phyloP scores from a whole-genome alignment of 2,797 vertebrate genomes.

The Eurystomus glaucurus region DNA sequence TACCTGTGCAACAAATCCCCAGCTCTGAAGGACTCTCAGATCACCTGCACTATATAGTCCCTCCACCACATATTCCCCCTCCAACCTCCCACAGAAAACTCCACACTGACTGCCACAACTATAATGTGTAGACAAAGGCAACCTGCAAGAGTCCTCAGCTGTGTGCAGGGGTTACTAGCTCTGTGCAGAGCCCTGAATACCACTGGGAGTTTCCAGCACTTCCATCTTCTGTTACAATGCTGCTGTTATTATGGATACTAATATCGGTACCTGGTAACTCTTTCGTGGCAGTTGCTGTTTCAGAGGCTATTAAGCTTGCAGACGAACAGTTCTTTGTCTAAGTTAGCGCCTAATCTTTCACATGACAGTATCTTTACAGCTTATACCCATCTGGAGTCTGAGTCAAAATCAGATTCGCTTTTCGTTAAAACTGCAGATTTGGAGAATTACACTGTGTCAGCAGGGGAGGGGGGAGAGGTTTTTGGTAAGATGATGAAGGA shows the following conservation, averaged over 20 bases:
- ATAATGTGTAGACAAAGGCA: background rate
- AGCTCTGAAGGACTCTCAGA: background rate
- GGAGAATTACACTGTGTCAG: slow-evolving; percentile 39
- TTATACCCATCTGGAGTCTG: slow-evolving; percentile 15
- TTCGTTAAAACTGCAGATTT: slow-evolving; percentile 35
- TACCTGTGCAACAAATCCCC: background rate
- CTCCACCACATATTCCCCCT: background rate
- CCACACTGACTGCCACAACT: accelerated
- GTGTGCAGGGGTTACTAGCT: background rate
- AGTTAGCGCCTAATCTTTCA: slow-evolving; percentile 48
- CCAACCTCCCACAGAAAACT: background rate
- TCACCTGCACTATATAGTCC: background rate
- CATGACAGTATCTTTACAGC: slow-evolving; percentile 30
- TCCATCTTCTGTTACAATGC: slow-evolving; percentile 1
- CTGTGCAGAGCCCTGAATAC: background rate
- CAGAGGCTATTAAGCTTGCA: slow-evolving; percentile 49
- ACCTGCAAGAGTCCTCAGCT: background rate
- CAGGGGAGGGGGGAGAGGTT: background rate
- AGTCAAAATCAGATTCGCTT: slow-evolving; percentile 48
- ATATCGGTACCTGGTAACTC: slow-evolving; percentile 23
- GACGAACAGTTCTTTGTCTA: slow-evolving; percentile 57
- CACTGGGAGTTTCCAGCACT: background rate
- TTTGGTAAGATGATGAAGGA: slow-evolving; percentile 36
- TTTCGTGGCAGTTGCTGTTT: slow-evolving; percentile 6
- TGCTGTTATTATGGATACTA: background rate